A percentile compares a stretch with the other conserved stretches of the same genome.
These are phyloP conservation scores for Probaryconus sp. DNA, from an alignment of 1,140 invertebrate species.

Conservation along the genomic window DNA sequence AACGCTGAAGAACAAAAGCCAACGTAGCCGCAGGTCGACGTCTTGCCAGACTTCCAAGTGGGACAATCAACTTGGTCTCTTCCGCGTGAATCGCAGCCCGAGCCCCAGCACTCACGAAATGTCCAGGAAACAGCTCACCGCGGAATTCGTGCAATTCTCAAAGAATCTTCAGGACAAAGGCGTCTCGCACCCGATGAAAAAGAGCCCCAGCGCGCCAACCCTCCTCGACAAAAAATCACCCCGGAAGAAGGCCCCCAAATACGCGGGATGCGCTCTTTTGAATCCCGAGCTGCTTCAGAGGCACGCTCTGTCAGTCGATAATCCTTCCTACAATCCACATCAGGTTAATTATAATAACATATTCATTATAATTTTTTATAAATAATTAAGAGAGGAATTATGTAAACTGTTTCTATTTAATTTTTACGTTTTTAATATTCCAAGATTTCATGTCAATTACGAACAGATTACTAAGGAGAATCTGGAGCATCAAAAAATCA, in stretches of 20 bases:
- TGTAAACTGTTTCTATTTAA: too few relatives aligned
- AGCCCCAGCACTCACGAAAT: conserved; percentile 72
- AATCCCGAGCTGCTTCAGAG: conserved; percentile 80
- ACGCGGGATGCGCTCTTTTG: conserved; percentile 79
- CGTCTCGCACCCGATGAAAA: conserved; percentile 75
- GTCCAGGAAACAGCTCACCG: conserved; percentile 81
- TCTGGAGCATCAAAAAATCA: conserved; percentile 78
- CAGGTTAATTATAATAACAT: too few relatives aligned
- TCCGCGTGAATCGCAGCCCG: conserved; percentile 78
- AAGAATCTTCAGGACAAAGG: conserved; percentile 79
- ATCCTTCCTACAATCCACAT: conserved; percentile 76
- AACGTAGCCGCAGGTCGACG: conserved; percentile 77
- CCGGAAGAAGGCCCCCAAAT: conserved; percentile 71
- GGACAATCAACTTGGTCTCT: conserved; percentile 83
- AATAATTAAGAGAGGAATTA: too few relatives aligned
- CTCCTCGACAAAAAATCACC: conserved; percentile 78
- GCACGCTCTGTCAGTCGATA: conserved; percentile 85
- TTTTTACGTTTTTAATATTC: too few relatives aligned
- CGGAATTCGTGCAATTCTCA: conserved; percentile 85
- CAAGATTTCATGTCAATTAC: too few relatives aligned
- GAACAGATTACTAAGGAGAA: conserved; percentile 74
- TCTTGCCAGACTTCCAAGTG: conserved; percentile 79
- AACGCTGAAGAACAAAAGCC: conserved; percentile 72
- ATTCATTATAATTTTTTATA: too few relatives aligned
- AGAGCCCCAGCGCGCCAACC: conserved; percentile 80